Base-by-base conservation (phyloP, 2,797 vertebrate genomes). In the Catostomus latipinnis region DNA sequence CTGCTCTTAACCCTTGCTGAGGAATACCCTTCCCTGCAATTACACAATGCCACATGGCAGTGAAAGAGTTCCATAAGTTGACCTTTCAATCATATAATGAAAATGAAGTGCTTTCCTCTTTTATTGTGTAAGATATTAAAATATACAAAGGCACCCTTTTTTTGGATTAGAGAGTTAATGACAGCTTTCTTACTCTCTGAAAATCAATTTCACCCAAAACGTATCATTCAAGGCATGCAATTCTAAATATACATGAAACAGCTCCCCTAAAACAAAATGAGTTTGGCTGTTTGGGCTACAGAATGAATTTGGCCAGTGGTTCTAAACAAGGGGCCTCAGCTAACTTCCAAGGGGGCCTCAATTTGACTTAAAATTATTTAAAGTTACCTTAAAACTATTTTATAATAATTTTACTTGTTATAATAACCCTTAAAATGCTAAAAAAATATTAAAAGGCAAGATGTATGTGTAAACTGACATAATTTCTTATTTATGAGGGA, bases 181-280 rank as follows among this genome's bases (percentile, higher is more conserved):
- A 67, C 34, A 45, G 22, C n/a, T 53, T 77, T 57, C 62, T 73
- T 61, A 16, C 22, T 60, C 71, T n/a, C 56, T 73, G 45, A 73
- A 81, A 81, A 81, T 80, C 45, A 82, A 71, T 75, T 84, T 84
- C 80, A 74, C 66, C 54, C 53, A 8, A 80, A 77, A 74, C 77
- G 50, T 54, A 74, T 74, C 69, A 77, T 66, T 14, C 52, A 76
- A 78, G 16, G 52, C 65, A 68, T 78, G 65, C 65, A 66, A 49
- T 87, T 85, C 85, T 61, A 83, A 88, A 84, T 86, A 72, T 56
- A 45, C 65, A 54, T 74, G 53, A 81, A 74, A 71, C 75, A 81
- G 57, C 48, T 76, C 57, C 54, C 6, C 49, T 77, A 66, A 81
- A 78, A 78, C 60, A 74, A 71, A 71, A 82, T 14, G 10, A 82